phyloP scores from a whole-genome alignment of 2,113 vertebrate species.

The Platanista minor region DNA sequence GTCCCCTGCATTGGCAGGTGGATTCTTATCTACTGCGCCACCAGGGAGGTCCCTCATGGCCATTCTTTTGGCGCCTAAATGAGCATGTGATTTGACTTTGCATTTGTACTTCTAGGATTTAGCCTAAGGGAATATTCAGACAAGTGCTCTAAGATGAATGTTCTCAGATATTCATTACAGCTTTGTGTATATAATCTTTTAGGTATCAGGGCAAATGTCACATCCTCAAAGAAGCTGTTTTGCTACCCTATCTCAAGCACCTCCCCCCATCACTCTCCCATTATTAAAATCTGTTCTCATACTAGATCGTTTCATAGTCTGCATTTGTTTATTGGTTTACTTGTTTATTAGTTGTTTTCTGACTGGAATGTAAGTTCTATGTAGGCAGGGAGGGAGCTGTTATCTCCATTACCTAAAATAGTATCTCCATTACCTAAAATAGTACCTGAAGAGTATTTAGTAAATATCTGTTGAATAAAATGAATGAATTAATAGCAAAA shows the following conservation, averaged over 20 bases:
- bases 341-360: neutral
- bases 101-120: neutral
- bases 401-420: neutral
- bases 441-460: neutral
- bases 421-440: neutral
- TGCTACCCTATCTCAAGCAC: neutral
- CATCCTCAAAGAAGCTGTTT: neutral
- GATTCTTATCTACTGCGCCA: no score
- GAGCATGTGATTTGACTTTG: neutral
- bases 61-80: neutral
- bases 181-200: neutral
- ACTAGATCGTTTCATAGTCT: neutral
- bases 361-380: neutral
- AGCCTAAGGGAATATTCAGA: neutral
- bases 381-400: neutral
- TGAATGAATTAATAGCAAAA: neutral
- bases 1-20: no score
- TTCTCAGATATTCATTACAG: neutral
- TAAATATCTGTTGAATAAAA: constrained; percentile 14
- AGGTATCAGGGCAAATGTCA: neutral
- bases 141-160: neutral
- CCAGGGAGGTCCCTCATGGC: no score
- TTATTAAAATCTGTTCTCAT: neutral
- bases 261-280: neutral
- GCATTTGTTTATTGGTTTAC: neutral